Evolutionary conservation across 2,888 invertebrate genomes (phyloP).

Genomic region (Smittia aterrima): DNA sequence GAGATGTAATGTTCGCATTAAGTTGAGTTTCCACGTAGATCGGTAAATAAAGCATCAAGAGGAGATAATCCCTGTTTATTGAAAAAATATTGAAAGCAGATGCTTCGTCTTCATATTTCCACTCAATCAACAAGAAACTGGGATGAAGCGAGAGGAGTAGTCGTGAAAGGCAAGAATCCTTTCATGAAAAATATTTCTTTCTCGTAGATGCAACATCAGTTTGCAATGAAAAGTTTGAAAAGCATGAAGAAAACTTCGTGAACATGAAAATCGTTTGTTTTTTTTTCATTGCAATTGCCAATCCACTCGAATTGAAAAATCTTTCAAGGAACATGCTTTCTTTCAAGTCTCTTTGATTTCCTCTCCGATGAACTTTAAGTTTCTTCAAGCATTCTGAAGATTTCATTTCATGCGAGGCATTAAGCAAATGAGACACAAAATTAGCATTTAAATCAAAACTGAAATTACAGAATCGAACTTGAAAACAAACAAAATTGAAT

Average conservation of each 20-base stretch:
- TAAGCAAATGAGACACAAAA: neutral
- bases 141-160: neutral
- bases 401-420: neutral
- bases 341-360: neutral
- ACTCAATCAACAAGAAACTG: neutral
- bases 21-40: neutral
- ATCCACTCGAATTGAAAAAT: conserved; percentile 4
- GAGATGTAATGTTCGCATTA: neutral
- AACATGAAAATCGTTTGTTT: conserved; percentile 4
- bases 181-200: neutral
- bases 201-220: neutral
- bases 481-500: neutral
- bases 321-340: neutral
- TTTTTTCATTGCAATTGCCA: neutral
- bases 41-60: conserved; percentile 8
- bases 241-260: neutral
- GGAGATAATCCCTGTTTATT: conserved; percentile 11
- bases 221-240: neutral
- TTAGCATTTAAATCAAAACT: neutral
- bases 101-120: neutral
- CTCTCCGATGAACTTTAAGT: too few relatives aligned
- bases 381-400: too few relatives aligned
- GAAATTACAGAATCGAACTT: neutral
- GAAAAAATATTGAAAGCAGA: neutral
- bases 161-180: neutral